Conservation (phyloP, 2,888 invertebrate genomes). For the Drosophila nr. perissopoda region DNA sequence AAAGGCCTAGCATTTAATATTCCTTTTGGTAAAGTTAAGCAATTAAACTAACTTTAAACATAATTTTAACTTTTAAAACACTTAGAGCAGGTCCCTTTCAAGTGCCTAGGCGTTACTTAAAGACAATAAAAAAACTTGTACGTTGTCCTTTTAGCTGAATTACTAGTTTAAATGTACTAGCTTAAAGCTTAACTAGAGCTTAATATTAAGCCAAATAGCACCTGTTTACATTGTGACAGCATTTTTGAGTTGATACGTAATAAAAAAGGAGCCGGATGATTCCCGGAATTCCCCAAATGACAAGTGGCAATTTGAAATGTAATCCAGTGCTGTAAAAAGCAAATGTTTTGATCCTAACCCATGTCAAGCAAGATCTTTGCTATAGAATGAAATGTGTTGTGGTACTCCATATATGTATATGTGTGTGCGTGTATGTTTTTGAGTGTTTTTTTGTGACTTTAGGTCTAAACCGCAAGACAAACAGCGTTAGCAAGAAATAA, state of each 20-base stretch:
- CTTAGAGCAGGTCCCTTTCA: background rate
- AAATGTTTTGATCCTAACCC: slow-evolving; percentile 39
- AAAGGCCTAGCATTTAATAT: background rate
- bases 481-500: slow-evolving; percentile 48
- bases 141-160: background rate
- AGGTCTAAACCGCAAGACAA: slow-evolving; percentile 63
- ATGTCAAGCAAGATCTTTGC: slow-evolving; percentile 54
- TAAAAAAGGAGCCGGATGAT: background rate
- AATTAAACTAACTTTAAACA: background rate
- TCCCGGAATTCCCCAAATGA: slow-evolving; percentile 28
- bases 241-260: slow-evolving; percentile 1
- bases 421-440: slow-evolving; percentile 1
- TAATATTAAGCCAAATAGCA: slow-evolving; percentile 8
- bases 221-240: slow-evolving; percentile 11
- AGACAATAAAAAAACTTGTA: background rate
- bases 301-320: slow-evolving; percentile 30
- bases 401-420: slow-evolving; percentile 2
- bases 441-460: slow-evolving; percentile 36
- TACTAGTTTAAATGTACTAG: too few species aligned
- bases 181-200: background rate
- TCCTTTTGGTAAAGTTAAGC: background rate
- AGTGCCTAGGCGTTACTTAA: background rate
- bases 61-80: background rate
- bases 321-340: slow-evolving; percentile 34
- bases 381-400: slow-evolving; percentile 23